Base-by-base conservation (phyloP, 2,888 invertebrate genomes). In the Macropis europaea region DNA sequence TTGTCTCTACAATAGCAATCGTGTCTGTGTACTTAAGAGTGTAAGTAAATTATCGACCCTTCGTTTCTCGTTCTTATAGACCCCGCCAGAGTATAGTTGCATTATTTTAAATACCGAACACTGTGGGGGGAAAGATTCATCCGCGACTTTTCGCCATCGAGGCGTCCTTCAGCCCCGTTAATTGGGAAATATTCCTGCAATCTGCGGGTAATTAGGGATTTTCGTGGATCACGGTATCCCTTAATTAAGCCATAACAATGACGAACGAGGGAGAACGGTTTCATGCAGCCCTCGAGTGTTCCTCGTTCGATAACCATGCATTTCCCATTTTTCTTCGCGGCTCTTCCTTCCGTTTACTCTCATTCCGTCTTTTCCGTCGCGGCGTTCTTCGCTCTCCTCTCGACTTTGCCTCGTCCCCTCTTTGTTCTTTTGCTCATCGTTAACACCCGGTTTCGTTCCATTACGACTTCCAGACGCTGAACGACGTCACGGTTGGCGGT, bases 201-300 rank as follows among this genome's bases (percentile, higher is more conserved):
- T 79, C 76, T 67, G 70, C 71, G 73, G 75, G 80, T 73, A 78
- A 85, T 84, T 84, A 74, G 42, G 75, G 70, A 83, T 82, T 82
- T 80, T 73, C 75, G 79, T 71, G 79, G 74, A 73, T 80, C 69
- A 77, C 47, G 71, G 64, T 53, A 61, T 64, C 59, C 81, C 79
- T 82, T 84, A 82, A 84, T 85, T 83, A 84, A 81, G 75, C 73
- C 60, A 75, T 82, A 84, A 84, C 79, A 81, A 80, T 79, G 81
- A 79, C 66, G 81, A 63, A 83, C 77, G 79, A 76, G 57, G 75
- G 36, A 40, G 59, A 45, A 45, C 43, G 32, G 61, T 34, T 52
- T 28, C 26, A 22, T 9, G 62, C 32, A 43, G 36, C 50, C 36
- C 19, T 30, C 22, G 36, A 69, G 28, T 50, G 15, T 32, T 52